phyloP scores from a whole-genome alignment of 2,113 vertebrate species.

The Nycticebus coucang region DNA sequence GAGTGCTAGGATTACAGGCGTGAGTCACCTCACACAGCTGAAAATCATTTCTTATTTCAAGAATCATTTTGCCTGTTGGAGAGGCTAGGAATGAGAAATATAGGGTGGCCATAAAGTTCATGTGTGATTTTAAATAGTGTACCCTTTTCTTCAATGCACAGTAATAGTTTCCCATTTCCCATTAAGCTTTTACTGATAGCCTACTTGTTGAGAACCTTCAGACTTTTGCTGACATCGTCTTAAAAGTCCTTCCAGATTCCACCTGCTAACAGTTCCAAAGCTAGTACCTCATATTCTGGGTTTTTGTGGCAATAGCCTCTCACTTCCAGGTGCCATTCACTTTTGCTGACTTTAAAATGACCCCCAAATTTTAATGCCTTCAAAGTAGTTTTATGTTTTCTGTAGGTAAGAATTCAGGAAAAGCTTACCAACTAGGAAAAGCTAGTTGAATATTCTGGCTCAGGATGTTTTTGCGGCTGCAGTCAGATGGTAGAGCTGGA shows the following conservation, averaged over 20 bases:
- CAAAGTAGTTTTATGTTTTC: not conserved
- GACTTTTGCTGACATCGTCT: not conserved
- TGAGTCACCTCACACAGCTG: too few relatives aligned
- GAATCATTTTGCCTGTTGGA: not conserved
- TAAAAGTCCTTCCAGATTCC: not conserved
- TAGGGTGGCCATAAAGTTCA: too few relatives aligned
- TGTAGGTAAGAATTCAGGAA: not conserved
- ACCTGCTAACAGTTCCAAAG: not conserved
- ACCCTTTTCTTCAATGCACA: not conserved
- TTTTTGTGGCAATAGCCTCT: not conserved
- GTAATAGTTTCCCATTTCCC: not conserved
- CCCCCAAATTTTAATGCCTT: not conserved
- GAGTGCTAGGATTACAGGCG: too few relatives aligned
- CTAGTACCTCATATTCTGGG: not conserved
- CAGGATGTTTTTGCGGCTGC: not conserved
- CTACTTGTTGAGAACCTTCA: not conserved
- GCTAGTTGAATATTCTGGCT: not conserved
- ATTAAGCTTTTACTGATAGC: too few relatives aligned
- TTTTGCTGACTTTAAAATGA: not conserved
- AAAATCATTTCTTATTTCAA: not conserved
- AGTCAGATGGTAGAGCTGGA: not conserved
- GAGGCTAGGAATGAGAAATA: not conserved
- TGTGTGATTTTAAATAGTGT: too few relatives aligned
- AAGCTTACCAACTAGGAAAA: too few relatives aligned
- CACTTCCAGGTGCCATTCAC: not conserved